phyloP scores from a whole-genome alignment of 2,888 invertebrate genomes.

The Lasius platythorax region DNA sequence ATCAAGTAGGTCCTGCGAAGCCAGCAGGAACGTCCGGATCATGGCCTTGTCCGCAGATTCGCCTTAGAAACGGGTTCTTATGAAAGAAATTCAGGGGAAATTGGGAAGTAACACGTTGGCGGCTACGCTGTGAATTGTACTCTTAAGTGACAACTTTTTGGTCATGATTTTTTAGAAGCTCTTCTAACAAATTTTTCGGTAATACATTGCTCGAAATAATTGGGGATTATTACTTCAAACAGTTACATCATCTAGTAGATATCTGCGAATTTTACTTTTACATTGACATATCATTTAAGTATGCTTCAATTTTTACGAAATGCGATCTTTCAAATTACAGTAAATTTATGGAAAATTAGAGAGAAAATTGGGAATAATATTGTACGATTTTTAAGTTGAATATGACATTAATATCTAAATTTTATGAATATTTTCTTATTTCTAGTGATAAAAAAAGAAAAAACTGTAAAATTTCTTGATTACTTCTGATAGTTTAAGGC shows the following conservation, averaged over 20 bases:
- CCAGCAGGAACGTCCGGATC: constrained; percentile 73
- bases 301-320: not conserved
- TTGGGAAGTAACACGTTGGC: constrained; percentile 29
- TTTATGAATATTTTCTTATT: not conserved
- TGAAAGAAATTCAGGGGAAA: constrained; percentile 40
- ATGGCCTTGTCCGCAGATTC: constrained; percentile 49
- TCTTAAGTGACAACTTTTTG: not conserved
- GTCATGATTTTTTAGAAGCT: not conserved
- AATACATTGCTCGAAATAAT: not conserved
- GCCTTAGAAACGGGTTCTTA: constrained; percentile 20
- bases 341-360: not conserved
- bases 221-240: not conserved
- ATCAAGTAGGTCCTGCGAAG: constrained; percentile 73
- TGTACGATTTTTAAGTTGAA: not conserved
- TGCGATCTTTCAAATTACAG: not conserved
- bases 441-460: not conserved
- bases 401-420: not conserved
- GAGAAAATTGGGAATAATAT: not conserved
- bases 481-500: not conserved
- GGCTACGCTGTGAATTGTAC: not conserved
- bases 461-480: not conserved
- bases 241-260: not conserved
- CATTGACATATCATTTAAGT: not conserved
- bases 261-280: not conserved
- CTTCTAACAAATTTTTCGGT: not conserved